A percentile compares a stretch with the other conserved stretches of the same genome.
phyloP scores from a whole-genome alignment of 2,888 invertebrate species.

The Melolontha melolontha region DNA sequence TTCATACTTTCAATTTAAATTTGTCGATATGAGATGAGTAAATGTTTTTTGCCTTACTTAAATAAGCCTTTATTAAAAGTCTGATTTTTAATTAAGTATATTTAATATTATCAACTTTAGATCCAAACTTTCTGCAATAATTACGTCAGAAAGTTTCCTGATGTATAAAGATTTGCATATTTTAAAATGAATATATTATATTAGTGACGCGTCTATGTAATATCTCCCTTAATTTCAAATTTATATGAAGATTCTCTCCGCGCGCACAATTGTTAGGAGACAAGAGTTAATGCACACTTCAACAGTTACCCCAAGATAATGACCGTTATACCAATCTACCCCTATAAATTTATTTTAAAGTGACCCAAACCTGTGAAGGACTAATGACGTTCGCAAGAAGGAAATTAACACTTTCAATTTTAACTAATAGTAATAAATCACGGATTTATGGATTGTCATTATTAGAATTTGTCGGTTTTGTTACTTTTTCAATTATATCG shows the following conservation, averaged over 20 bases:
- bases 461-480: constrained; percentile 22
- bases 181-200: constrained; percentile 24
- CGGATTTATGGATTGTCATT: constrained; percentile 14
- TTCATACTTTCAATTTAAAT: too few relatives aligned
- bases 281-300: constrained; percentile 35
- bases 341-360: constrained; percentile 37
- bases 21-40: too few relatives aligned
- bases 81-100: too few relatives aligned
- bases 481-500: constrained; percentile 29
- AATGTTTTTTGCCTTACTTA: too few relatives aligned
- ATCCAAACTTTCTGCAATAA: background rate
- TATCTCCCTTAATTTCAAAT: constrained; percentile 34
- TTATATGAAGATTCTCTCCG: constrained; percentile 26
- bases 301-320: constrained; percentile 35
- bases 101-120: background rate
- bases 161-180: constrained; percentile 20
- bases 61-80: too few relatives aligned
- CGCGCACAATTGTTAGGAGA: constrained; percentile 27
- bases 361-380: constrained; percentile 24
- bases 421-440: constrained; percentile 33
- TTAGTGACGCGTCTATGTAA: constrained; percentile 26
- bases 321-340: constrained; percentile 26
- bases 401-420: constrained; percentile 37
- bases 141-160: constrained; percentile 3
- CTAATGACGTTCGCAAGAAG: constrained; percentile 36